These are phyloP conservation scores for Parascotia fuliginaria DNA, from an alignment of 2,888 invertebrate genomes.

Conservation along the genomic window DNA sequence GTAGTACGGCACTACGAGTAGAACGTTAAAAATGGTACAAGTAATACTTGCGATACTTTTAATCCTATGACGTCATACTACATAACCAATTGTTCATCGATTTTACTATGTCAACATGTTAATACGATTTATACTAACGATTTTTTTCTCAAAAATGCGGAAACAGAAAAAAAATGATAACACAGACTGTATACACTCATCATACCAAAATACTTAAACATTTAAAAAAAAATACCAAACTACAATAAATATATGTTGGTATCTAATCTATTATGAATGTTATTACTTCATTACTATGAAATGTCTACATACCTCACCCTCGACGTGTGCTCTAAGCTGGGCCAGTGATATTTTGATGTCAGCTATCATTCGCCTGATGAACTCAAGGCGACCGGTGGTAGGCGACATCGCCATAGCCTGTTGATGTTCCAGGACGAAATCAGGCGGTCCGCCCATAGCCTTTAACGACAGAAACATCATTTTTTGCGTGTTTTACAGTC, in stretches of 20 bases:
- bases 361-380: slow-evolving; percentile 57
- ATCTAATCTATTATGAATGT: neutral
- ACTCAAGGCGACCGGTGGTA: slow-evolving; percentile 66
- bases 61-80: neutral
- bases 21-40: too few relatives aligned
- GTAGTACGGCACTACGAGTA: too few relatives aligned
- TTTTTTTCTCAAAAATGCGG: too few relatives aligned
- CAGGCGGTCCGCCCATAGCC: slow-evolving; percentile 44
- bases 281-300: neutral
- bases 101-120: neutral
- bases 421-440: slow-evolving; percentile 49
- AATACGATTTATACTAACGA: neutral
- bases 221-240: slow-evolving; percentile 2
- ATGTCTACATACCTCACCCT: slow-evolving; percentile 42
- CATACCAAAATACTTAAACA: slow-evolving; percentile 23
- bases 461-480: slow-evolving; percentile 13
- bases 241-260: neutral
- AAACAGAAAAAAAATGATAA: too few relatives aligned
- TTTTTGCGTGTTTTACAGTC: too few relatives aligned
- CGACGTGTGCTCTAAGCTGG: slow-evolving; percentile 43
- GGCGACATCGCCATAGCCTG: slow-evolving; percentile 53
- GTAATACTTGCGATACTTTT: neutral
- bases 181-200: slow-evolving; percentile 18
- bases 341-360: slow-evolving; percentile 59
- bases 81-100: neutral